Conservation (phyloP, 1,140 invertebrate species). For the Cydia strobilella region DNA sequence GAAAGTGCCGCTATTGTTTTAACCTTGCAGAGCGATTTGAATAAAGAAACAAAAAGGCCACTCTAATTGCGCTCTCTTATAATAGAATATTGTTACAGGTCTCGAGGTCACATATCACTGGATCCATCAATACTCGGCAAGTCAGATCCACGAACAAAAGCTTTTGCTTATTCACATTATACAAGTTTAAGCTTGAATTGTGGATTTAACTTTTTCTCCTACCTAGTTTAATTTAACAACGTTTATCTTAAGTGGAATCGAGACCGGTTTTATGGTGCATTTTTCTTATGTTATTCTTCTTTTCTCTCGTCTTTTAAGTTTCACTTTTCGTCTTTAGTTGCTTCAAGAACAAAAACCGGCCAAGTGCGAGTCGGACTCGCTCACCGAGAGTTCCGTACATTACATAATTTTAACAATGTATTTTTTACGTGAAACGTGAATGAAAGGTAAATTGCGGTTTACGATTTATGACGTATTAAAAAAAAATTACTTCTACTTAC, state of each 20-base stretch:
- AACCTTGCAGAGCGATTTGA: neutral
- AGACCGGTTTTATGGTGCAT: neutral
- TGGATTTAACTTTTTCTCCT: constrained; percentile 4
- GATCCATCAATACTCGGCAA: neutral
- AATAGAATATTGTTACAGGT: neutral
- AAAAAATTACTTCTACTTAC: too few species aligned
- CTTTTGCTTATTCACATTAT: neutral
- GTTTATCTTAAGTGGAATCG: constrained; percentile 10
- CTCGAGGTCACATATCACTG: neutral
- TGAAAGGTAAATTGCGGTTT: too few species aligned
- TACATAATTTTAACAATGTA: too few species aligned
- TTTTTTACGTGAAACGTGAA: too few species aligned
- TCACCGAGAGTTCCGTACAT: too few species aligned
- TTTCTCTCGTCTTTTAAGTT: neutral
- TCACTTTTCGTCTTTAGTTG: neutral
- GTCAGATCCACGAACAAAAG: neutral
- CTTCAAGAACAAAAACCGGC: too few species aligned
- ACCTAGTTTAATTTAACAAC: constrained; percentile 3
- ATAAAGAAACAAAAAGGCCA: neutral
- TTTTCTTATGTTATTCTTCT: neutral
- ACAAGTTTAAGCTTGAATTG: neutral
- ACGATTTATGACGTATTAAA: too few species aligned
- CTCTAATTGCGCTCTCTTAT: neutral
- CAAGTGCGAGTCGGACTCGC: too few species aligned
- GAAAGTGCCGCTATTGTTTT: neutral